Base-by-base conservation (phyloP, 2,113 vertebrate genomes). In the Arvicanthis niloticus region DNA sequence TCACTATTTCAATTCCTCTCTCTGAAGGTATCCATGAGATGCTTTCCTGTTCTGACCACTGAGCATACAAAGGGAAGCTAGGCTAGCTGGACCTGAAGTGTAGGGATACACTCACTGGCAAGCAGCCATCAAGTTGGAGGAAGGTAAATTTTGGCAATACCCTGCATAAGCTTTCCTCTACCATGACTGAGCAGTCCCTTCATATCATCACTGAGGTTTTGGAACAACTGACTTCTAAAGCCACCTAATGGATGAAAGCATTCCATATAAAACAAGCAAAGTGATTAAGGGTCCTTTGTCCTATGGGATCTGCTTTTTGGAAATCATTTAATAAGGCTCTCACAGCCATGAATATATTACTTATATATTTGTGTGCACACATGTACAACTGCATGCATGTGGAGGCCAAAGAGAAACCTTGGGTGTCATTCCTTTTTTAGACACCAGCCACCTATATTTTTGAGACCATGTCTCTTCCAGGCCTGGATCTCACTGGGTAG, bases 261-360 rank as follows among this genome's bases (percentile, higher is more conserved):
- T 24, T 51, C 68, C 88, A 40, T 1, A 40, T 29, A 86, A 89
- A 94, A 58, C 70, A 93, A 84, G 7, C 62, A 56, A 89, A 77
- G 26, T 56, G 88, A 58, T 34, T 1, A 31, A 77, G 45, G 2
- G 17, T 34, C 72, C 42, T 89, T 73, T 95, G 87, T 92, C 73
- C 89, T 65, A 29, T 42, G 53, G 24, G 45, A 72, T 53, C 53
- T 93, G 53, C 67, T 91, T 88, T 31, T 93, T 67, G 53, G 62
- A 85, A 93, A 88, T 70, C 42, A 87, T 56, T 90, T 92, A 75
- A 95, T 45, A 84, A 92, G 84, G 65, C 5, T 42, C 22, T 5
- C 16, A 21, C 1, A 6, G 15, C 19, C 4, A 48, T 51, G 10
- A 34, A 22, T 24, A 37, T 68, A 45, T 48, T 45, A 45, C 34